Evolutionary conservation across 2,113 vertebrate genomes (phyloP), one percentile per base, ranked within the genome.

Genomic region (Puma concolor): DNA sequence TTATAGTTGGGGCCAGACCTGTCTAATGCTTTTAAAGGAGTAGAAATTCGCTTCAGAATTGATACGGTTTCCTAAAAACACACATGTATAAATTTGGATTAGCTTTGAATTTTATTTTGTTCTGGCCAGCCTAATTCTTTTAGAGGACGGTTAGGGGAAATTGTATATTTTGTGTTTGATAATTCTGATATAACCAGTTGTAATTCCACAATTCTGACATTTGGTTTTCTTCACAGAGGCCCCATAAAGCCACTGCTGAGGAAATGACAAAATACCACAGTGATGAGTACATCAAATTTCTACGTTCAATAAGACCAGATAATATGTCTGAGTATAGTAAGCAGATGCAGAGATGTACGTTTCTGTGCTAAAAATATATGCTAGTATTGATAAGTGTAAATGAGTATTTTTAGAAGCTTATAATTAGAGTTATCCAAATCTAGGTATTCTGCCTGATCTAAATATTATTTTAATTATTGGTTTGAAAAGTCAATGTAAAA

Each of bases 301-400:
- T 99, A 10, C 98, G 99, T 93, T 99, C 99, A 29, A 99, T 99
- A 98, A 99, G 99, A 83, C 99, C 99, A 97, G 99, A 99, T 95
- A 99, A 99, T 91, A 99, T 99, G 99, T 99, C 99, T 44, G 99
- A 99, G 96, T 99, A 99, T 98, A 99, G 99, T 99, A 99, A 99
- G 97, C 99, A 99, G 97, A 99, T 99, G 99, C 99, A 99, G 96
- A 99, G 99, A 99, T 99, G 99, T 99, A 98, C 98, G 99, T 98
- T 96, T 96, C 36, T 80, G 1, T 25, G 0, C 96, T 95, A 92
- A 94, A 93, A 63, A 16, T 54, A 12, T 64, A 64, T 92, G 27
- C 91, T 91, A 80, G 12, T 85, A 38, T n/a, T 97, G 31, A 44
- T 64, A 91, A 91, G 54, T 83, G 23, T 69, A 91, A 93, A 86